Base-by-base conservation (phyloP, 2,888 invertebrate species). In the Temnothorax unifasciatus region DNA sequence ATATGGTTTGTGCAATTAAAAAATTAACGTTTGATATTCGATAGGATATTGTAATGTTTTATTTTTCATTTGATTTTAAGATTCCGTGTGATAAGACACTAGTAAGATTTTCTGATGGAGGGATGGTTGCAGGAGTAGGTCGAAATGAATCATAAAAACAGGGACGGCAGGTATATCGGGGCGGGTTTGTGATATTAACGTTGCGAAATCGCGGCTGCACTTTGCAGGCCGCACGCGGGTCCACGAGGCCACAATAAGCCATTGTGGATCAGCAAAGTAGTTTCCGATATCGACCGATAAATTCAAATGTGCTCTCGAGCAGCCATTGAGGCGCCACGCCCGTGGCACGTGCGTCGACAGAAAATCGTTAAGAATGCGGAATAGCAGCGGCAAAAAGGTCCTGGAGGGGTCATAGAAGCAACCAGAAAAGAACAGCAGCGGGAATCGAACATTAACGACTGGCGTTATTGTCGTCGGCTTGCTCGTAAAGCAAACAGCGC, bases 231-330 rank as follows among this genome's bases (percentile, higher is more conserved):
- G 74, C 69, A 85, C 71, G 57, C 76, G 29, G 25, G 38, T 75
- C 83, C 86, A 44, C 86, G 82, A 79, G 81, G 79, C 90, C 86
- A 68, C 88, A 88, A 90, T 90, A 88, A 89, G 71, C 89, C 86
- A 92, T 90, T 92, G 90, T 89, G 90, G 88, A 89, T 86, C 89
- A 92, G 89, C 86, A 90, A 91, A 92, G 92, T 90, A 92, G 91
- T 90, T 92, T 90, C 88, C 92, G 90, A 93, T 93, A 92, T 91
- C 90, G 86, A 83, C 88, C 92, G 92, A 93, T 92, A 93, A 93
- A 92, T 93, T 92, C 90, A 92, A 93, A 92, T 91, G 88, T 86
- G 79, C 69, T 77, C 84, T 82, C 74, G 83, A 83, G 84, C 88
- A 86, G 79, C 88, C 68, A 77, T 83, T 73, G 79, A 57, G 75